Conservation (phyloP, 2,797 vertebrate genomes). For the Sebastes oblongus region DNA sequence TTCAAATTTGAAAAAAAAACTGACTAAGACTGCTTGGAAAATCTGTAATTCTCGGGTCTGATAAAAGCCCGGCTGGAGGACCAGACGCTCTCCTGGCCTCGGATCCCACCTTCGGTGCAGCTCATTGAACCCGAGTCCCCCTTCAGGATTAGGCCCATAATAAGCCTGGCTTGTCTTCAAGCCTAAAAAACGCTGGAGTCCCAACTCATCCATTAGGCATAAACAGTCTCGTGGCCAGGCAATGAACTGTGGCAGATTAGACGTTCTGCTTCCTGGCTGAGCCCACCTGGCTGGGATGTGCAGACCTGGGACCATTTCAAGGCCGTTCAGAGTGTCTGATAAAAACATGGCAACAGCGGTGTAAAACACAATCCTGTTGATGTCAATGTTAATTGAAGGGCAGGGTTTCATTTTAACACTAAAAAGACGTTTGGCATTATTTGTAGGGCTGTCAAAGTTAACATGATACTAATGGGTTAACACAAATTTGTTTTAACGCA, state of each 20-base stretch:
- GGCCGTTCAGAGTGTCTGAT: not conserved
- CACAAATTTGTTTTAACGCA: no score
- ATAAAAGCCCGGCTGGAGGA: not conserved
- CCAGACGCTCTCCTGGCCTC: conserved; percentile 18
- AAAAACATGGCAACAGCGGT: not conserved
- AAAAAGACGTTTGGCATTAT: no score
- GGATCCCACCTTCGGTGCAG: conserved; percentile 23
- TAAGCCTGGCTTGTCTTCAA: conserved; percentile 63
- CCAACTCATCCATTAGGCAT: conserved; percentile 46
- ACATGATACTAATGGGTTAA: no score
- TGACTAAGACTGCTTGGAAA: not conserved
- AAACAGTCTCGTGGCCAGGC: conserved; percentile 48
- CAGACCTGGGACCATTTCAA: conserved; percentile 14
- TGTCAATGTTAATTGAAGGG: not conserved
- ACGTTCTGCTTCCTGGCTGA: conserved; percentile 29
- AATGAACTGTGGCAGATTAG: conserved; percentile 49
- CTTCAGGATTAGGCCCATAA: conserved; percentile 45
- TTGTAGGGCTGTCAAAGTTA: no score
- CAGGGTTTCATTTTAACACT: not conserved
- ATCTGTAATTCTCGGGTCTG: not conserved
- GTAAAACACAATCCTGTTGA: not conserved
- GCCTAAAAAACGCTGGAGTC: conserved; percentile 49
- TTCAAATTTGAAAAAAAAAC: not conserved
- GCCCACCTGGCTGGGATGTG: not conserved
- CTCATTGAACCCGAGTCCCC: conserved; percentile 48